Conservation (phyloP, 1,140 invertebrate species). For the Forficula auricularia region DNA sequence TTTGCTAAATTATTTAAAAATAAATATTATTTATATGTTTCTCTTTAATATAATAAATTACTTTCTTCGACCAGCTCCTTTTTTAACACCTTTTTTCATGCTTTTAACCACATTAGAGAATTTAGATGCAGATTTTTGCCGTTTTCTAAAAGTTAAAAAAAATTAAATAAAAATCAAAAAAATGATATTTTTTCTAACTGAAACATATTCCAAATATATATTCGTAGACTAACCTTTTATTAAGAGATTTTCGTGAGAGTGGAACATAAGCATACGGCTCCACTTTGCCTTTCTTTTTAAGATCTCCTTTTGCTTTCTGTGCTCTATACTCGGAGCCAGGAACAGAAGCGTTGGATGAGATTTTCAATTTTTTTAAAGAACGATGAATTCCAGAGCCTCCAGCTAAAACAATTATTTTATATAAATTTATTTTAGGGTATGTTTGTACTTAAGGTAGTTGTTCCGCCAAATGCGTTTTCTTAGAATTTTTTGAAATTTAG, state of each 20-base stretch:
- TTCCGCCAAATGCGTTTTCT: too few species aligned
- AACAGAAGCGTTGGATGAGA: constrained; percentile 10
- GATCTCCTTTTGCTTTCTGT: constrained; percentile 67
- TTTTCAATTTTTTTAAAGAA: constrained; percentile 12
- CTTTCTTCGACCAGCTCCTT: constrained; percentile 31
- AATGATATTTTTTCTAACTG: too few species aligned
- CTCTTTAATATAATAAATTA: too few species aligned
- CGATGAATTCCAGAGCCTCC: constrained; percentile 75
- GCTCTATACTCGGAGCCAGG: constrained; percentile 51
- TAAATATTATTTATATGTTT: too few species aligned
- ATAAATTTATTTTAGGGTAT: constrained; percentile 7
- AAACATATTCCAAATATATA: neutral
- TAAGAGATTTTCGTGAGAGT: constrained; percentile 49
- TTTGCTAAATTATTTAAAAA: too few species aligned
- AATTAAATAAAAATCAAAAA: constrained; percentile 3
- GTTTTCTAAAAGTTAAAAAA: constrained; percentile 40
- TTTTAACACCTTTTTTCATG: constrained; percentile 41
- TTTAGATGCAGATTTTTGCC: constrained; percentile 47
- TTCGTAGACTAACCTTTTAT: constrained; percentile 42
- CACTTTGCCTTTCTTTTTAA: constrained; percentile 71
- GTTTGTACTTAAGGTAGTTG: too few species aligned
- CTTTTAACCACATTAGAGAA: constrained; percentile 51
- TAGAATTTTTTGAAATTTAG: too few species aligned
- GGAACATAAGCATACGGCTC: constrained; percentile 86
- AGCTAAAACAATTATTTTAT: constrained; percentile 25